These are phyloP conservation scores for Barbus barbus DNA, from an alignment of 2,113 vertebrate species.

Conservation along the genomic window DNA sequence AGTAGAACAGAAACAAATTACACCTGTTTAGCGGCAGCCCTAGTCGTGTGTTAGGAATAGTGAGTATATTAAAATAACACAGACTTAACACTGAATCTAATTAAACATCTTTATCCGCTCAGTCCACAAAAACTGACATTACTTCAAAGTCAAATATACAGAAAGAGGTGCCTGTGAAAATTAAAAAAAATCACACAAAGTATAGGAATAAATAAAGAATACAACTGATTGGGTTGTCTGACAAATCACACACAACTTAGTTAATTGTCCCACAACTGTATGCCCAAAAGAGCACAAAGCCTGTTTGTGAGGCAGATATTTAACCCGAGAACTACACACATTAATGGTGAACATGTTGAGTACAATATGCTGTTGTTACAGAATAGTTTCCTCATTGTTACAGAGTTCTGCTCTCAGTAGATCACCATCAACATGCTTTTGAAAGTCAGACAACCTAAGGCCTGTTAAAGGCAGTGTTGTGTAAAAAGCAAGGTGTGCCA, in stretches of 20 bases:
- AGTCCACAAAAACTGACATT: constrained; percentile 53
- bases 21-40: no score
- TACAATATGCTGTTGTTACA: neutral
- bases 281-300: neutral
- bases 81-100: constrained; percentile 66
- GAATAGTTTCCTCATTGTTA: neutral
- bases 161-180: constrained; percentile 49
- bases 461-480: constrained; percentile 8
- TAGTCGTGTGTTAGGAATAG: neutral
- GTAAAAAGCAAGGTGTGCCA: constrained; percentile 15
- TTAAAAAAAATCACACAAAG: constrained; percentile 51
- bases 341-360: neutral
- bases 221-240: constrained; percentile 29
- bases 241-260: constrained; percentile 31
- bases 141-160: constrained; percentile 43
- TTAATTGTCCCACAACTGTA: neutral
- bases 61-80: constrained; percentile 20
- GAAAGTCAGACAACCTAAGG: constrained; percentile 21
- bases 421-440: constrained; percentile 24
- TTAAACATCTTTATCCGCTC: constrained; percentile 61
- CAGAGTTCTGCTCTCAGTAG: constrained; percentile 7
- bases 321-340: constrained; percentile 48
- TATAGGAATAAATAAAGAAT: constrained; percentile 18
- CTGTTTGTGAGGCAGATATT: constrained; percentile 29
- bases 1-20: constrained; percentile 52